Conservation (phyloP, 2,888 invertebrate genomes). For the Didymodactylos carnosus region DNA sequence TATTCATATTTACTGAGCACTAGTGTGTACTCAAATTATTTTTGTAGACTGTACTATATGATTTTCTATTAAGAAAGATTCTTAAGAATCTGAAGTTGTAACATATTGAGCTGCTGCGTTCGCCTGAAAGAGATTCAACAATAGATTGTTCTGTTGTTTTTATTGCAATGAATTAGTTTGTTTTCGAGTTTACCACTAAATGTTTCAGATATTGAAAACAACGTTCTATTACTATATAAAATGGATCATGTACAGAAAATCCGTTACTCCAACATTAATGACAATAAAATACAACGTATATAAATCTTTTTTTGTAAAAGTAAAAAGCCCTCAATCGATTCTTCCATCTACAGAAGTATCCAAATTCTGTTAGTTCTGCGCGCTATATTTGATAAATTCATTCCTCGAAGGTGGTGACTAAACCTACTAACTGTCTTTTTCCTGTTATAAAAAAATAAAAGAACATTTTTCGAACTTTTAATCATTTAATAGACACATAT, state of each 20-base stretch:
- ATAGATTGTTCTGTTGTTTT: not conserved
- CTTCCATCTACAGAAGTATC: not conserved
- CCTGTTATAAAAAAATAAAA: no score
- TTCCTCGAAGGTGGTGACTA: no score
- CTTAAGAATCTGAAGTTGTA: constrained; percentile 44
- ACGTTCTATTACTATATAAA: constrained; percentile 81
- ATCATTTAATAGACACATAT: no score
- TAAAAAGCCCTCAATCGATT: no score
- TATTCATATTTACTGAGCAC: no score
- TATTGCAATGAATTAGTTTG: not conserved
- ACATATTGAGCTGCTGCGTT: not conserved
- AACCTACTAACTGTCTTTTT: no score
- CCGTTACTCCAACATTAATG: constrained; percentile 51
- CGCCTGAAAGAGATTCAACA: not conserved
- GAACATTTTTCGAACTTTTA: no score
- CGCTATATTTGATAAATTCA: no score
- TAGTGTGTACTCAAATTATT: no score
- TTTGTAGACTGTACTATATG: constrained; percentile 47
- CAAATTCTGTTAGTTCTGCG: no score
- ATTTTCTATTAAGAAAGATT: constrained; percentile 75
- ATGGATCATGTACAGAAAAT: constrained; percentile 74
- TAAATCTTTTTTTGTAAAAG: no score
- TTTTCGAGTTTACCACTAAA: constrained; percentile 47
- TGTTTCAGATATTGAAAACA: constrained; percentile 97
- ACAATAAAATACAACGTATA: no score